These are phyloP conservation scores for Aphidoletes aphidimyza DNA, from an alignment of 2,888 invertebrate genomes.

Conservation along the genomic window DNA sequence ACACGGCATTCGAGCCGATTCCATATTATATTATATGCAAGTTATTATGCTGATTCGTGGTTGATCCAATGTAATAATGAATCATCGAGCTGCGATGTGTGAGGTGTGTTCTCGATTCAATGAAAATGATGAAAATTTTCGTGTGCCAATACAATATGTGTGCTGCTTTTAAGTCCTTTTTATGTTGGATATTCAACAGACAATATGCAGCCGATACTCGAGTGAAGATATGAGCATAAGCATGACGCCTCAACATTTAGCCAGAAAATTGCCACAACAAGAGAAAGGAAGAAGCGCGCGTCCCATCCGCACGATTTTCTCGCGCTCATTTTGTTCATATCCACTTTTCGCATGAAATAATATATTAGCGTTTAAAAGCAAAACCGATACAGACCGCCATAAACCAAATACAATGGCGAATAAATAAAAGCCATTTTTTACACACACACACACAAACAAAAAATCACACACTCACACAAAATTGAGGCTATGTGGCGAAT, in stretches of 20 bases:
- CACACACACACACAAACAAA: too few relatives aligned
- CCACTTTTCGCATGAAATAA: conserved; percentile 41
- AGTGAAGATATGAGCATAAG: neutral
- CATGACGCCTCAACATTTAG: neutral
- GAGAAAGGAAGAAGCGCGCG: neutral
- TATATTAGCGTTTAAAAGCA: conserved; percentile 49
- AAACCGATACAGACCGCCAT: conserved; percentile 46
- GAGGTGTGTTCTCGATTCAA: neutral
- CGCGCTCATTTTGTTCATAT: conserved; percentile 3
- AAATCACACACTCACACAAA: too few relatives aligned
- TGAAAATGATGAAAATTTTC: neutral
- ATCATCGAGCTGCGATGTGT: conserved; percentile 4
- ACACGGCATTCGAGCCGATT: neutral
- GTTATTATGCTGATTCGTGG: conserved; percentile 30
- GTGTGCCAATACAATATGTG: too few relatives aligned
- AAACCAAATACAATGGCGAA: conserved; percentile 51
- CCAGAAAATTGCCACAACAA: neutral
- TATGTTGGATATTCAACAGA: conserved; percentile 2
- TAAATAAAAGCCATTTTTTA: conserved; percentile 47
- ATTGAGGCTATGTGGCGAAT: too few relatives aligned
- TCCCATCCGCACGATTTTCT: conserved; percentile 10
- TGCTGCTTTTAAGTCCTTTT: neutral
- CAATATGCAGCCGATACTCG: neutral
- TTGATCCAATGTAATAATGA: conserved; percentile 26
- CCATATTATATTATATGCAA: conserved; percentile 7